Evolutionary conservation across 2,113 vertebrate species (phyloP).

Genomic region (Sinocyclocheilus anshuiensis): DNA sequence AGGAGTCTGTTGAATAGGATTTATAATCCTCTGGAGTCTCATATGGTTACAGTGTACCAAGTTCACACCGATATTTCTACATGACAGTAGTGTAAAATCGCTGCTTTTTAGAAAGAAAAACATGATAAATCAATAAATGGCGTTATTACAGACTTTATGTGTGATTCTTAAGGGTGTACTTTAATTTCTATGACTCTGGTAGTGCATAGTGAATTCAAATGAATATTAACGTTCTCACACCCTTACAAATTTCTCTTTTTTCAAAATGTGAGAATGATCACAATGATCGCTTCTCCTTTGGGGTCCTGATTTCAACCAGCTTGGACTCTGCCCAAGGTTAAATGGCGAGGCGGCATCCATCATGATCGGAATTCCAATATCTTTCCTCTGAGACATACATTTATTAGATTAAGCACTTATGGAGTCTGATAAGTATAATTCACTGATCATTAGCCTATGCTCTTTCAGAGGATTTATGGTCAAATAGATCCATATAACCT

Average conservation of each 20-base stretch:
- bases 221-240: constrained; percentile 26
- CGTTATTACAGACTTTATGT: constrained; percentile 32
- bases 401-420: constrained; percentile 77
- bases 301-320: constrained; percentile 67
- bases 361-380: constrained; percentile 69
- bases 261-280: constrained; percentile 63
- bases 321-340: constrained; percentile 78
- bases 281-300: constrained; percentile 38
- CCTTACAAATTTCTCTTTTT: constrained; percentile 34
- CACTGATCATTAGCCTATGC: constrained; percentile 72
- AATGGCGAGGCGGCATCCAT: constrained; percentile 76
- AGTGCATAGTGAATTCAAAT: neutral
- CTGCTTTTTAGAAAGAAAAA: constrained; percentile 41
- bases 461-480: constrained; percentile 71
- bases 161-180: constrained; percentile 18
- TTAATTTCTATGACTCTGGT: constrained; percentile 12
- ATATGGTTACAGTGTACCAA: constrained; percentile 30
- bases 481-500: constrained; percentile 68
- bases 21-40: constrained; percentile 43
- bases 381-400: constrained; percentile 69
- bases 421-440: constrained; percentile 74
- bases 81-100: constrained; percentile 30
- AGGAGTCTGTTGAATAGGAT: constrained; percentile 40
- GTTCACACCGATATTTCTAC: constrained; percentile 53
- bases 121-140: constrained; percentile 49